Conservation (phyloP, 2,797 vertebrate species). For the Morus bassanus region DNA sequence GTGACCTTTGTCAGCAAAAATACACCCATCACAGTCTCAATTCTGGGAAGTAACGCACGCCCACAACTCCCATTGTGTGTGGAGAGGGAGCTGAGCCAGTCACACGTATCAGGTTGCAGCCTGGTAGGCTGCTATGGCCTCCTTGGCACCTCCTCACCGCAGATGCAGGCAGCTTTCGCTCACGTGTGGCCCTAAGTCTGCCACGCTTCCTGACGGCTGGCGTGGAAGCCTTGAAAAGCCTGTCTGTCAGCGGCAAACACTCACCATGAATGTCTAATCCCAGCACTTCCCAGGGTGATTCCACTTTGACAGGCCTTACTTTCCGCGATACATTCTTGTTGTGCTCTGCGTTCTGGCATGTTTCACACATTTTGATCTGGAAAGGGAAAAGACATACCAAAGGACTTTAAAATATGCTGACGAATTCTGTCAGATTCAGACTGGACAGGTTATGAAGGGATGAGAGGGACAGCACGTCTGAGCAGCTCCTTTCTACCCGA, state of each 20-base stretch:
- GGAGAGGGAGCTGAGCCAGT: background rate
- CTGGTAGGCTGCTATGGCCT: background rate
- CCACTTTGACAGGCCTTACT: slow-evolving; percentile 81
- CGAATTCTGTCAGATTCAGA: background rate
- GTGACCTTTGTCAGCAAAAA: slow-evolving; percentile 33
- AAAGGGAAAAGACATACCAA: background rate
- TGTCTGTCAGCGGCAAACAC: background rate
- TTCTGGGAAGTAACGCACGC: background rate
- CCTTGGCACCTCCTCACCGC: background rate
- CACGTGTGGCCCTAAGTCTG: background rate
- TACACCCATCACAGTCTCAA: background rate
- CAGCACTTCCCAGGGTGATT: slow-evolving; percentile 87
- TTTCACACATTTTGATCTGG: slow-evolving; percentile 91
- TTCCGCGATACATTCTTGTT: slow-evolving; percentile 81
- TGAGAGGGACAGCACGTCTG: background rate
- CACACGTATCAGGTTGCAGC: background rate
- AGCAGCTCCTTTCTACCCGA: background rate
- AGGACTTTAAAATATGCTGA: background rate
- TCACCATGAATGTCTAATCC: slow-evolving; percentile 84
- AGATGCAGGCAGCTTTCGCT: background rate
- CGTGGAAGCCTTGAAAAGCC: background rate
- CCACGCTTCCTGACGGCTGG: background rate
- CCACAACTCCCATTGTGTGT: background rate
- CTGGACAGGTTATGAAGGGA: background rate
- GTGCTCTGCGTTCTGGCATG: slow-evolving; percentile 85